Evolutionary conservation across 2,113 vertebrate genomes (phyloP), one percentile per base, ranked within the genome.

Genomic region (Carassius carassius): DNA sequence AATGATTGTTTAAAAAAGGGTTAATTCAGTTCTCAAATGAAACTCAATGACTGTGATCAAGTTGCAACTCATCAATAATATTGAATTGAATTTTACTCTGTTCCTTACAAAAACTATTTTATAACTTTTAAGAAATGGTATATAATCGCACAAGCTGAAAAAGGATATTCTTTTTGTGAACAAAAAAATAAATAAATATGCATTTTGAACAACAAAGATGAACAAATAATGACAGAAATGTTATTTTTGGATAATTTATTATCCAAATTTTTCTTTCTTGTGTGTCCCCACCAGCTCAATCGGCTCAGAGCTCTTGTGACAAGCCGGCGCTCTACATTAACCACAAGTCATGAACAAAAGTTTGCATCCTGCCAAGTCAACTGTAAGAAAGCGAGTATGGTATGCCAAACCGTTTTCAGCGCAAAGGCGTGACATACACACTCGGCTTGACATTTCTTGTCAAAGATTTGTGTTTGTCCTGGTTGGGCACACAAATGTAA

Each of bases 391-490:
- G 25, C 16, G 9, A 32, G 32, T 12, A 70, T 32, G 6, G 63
- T 47, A 67, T 84, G 74, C 49, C 75, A 49, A 81, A 74, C 70
- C 5, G 21, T 41, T 73, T 62, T 75, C 70, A 47, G 41, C 41
- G 35, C 58, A 85, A 70, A 67, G 51, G 29, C 23, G 2, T 54
- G 77, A 72, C 69, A 32, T 32, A 44, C 51, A 72, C 35, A 12
- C 29, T 58, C 19, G 41, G 16, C 17, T 73, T 76, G 65, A 54
- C 41, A 87, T 78, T 84, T 73, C 70, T 58, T 83, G 82, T 88
- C 85, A 85, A 49, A 74, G 58, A 54, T 47, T 83, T 78, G 84
- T 88, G 88, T 85, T 85, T 85, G 85, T 87, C 78, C 81, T 88
- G 76, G 72, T 77, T 84, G 77, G 76, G 49, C 85, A 82, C 76